These are phyloP conservation scores for Ephialtes manifestator DNA, from an alignment of 2,888 invertebrate species.

Conservation along the genomic window DNA sequence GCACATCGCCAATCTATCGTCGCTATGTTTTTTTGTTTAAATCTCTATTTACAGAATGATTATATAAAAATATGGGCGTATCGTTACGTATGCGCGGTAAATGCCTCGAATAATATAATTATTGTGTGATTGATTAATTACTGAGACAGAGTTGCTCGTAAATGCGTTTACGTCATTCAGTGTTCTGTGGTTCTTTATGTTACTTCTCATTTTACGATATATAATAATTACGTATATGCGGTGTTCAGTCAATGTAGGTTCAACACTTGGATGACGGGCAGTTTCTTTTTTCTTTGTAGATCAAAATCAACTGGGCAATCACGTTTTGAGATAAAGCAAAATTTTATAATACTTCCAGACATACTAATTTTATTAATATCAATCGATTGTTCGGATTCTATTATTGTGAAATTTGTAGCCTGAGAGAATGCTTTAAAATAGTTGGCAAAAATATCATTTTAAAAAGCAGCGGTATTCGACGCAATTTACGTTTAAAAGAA, in stretches of 20 bases:
- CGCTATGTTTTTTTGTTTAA: conserved; percentile 59
- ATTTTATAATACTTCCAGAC: neutral
- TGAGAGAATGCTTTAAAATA: neutral
- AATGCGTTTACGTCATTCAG: conserved; percentile 20
- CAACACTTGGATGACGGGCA: conserved; percentile 36
- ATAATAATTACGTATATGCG: conserved; percentile 76
- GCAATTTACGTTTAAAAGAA: neutral
- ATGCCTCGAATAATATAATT: conserved; percentile 73
- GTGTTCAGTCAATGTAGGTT: conserved; percentile 75
- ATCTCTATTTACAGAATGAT: conserved; percentile 79
- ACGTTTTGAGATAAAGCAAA: neutral
- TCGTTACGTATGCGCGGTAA: conserved; percentile 69
- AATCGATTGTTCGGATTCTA: neutral
- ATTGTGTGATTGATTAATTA: conserved; percentile 40
- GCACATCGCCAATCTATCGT: conserved; percentile 70
- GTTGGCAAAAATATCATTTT: neutral
- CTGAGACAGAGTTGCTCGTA: conserved; percentile 25
- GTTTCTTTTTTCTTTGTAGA: conserved; percentile 3
- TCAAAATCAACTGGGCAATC: conserved; percentile 3
- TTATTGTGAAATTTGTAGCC: neutral
- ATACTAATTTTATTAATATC: neutral
- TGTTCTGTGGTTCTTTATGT: conserved; percentile 36
- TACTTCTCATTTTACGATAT: conserved; percentile 54
- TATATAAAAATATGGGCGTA: conserved; percentile 80
- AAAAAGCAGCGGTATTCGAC: neutral